Evolutionary conservation across 2,113 vertebrate genomes (phyloP), one percentile per base, ranked within the genome.

Genomic region (Trogon melanurus): DNA sequence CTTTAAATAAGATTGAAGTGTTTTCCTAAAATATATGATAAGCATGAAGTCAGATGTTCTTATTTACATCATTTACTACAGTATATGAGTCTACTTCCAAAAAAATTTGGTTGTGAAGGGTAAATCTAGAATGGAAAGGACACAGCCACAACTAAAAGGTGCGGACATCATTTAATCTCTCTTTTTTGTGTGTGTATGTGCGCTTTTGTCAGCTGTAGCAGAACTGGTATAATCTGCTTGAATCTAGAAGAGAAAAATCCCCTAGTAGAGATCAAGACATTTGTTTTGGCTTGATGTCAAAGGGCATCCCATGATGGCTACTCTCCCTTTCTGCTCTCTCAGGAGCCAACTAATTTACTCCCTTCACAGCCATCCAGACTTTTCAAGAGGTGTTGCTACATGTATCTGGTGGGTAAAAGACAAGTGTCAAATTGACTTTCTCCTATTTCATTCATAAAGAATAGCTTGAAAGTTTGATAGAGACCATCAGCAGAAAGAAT

Each of bases 401-500:
- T 9, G 11, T 50, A 73, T 26, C 45, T 69, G n/a, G 85, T 48
- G 15, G 13, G 38, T 78, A 91, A 86, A 57, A 51, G 45, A n/a
- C 44, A 89, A 69, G 5, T 38, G 45, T 58, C 50, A 67, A 47
- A 30, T 81, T 57, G 48, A 60, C 53, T 60, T 91, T 90, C 20
- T 26, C 6, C 13, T 57, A 22, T n/a, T 79, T 81, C 21, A 60
- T 67, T 80, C 18, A 64, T 13, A 21, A 86, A 74, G 51, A 79
- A 76, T 10, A 38, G 18, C 54, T 89, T 85, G 10, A 29, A 75
- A 76, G 15, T 54, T 85, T 84, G 73, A 87, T 34, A 16, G 41
- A 57, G 27, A 84, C 69, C 57, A 90, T 36, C 54, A 94, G 44
- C 27, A 64, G 88, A 94, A 93, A 87, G 54, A 96, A 82, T 38